Evolutionary conservation across 2,797 vertebrate species (phyloP).

Genomic region (Urosaurus nigricauda): DNA sequence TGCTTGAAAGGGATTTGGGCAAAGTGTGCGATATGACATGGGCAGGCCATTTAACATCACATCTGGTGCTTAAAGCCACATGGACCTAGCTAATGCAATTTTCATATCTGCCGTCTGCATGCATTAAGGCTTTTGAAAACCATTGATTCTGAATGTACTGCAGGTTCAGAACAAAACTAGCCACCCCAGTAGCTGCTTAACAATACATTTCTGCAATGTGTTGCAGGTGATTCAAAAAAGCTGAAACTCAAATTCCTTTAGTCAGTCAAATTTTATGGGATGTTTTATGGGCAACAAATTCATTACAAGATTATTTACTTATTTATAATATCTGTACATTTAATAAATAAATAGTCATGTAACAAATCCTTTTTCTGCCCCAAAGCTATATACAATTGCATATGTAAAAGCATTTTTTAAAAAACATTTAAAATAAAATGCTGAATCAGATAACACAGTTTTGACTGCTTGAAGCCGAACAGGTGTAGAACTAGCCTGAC

Average conservation of each 20-base stretch:
- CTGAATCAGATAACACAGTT: no score
- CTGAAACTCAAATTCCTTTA: conserved; percentile 30
- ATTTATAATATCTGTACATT: no score
- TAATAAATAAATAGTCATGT: no score
- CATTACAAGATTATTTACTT: background rate
- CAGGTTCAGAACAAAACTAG: background rate
- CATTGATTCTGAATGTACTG: conserved; percentile 5
- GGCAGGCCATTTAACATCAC: background rate
- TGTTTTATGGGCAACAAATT: background rate
- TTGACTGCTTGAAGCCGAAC: no score
- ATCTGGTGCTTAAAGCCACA: background rate
- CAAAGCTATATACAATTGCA: no score
- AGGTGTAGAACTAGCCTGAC: no score
- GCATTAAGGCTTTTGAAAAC: conserved; percentile 5
- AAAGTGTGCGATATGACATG: accelerated
- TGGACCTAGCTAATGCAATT: conserved; percentile 21
- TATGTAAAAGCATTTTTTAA: no score
- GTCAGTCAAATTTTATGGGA: background rate
- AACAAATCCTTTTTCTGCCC: no score
- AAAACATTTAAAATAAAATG: no score
- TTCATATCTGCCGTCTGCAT: background rate
- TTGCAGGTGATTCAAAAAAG: conserved; percentile 18
- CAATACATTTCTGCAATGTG: background rate
- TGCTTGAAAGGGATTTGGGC: conserved; percentile 22
- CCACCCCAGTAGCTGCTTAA: background rate